These are phyloP conservation scores for Sebastes oblongus DNA, from an alignment of 2,797 vertebrate species.

Conservation along the genomic window DNA sequence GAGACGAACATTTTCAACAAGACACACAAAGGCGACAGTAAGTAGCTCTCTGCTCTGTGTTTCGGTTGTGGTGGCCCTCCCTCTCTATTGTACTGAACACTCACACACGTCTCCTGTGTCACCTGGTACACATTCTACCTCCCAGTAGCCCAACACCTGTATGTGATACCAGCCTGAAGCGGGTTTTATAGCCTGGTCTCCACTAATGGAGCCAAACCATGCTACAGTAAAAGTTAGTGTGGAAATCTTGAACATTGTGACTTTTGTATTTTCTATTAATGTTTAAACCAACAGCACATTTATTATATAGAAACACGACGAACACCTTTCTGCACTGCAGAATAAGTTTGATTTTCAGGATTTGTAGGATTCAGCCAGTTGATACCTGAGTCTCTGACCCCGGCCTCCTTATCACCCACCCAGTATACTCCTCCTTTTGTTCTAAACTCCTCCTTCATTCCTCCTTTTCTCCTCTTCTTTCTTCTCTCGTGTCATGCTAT, in stretches of 20 bases:
- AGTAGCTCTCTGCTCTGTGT: constrained; percentile 10
- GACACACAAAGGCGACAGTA: constrained; percentile 87
- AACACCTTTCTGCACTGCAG: background rate
- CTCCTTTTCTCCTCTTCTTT: constrained; percentile 36
- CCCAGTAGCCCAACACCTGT: background rate
- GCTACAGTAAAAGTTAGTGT: background rate
- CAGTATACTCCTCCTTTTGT: constrained; percentile 51
- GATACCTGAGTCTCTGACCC: constrained; percentile 43
- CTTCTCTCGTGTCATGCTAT: constrained; percentile 32
- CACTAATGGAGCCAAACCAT: background rate
- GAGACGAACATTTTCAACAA: constrained; percentile 91
- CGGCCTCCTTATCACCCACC: constrained; percentile 8
- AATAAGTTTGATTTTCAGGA: background rate
- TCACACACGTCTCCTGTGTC: constrained; percentile 58
- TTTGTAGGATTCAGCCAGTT: background rate
- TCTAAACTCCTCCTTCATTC: constrained; percentile 45
- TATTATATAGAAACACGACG: background rate
- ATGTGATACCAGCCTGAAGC: constrained; percentile 1
- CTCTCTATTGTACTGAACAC: background rate
- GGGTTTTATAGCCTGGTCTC: background rate
- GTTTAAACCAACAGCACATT: background rate
- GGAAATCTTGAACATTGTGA: background rate
- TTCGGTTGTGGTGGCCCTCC: background rate
- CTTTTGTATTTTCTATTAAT: background rate
- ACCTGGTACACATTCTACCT: background rate